Evolutionary conservation across 2,888 invertebrate species (phyloP).

Genomic region (Hyposoter dolosus): DNA sequence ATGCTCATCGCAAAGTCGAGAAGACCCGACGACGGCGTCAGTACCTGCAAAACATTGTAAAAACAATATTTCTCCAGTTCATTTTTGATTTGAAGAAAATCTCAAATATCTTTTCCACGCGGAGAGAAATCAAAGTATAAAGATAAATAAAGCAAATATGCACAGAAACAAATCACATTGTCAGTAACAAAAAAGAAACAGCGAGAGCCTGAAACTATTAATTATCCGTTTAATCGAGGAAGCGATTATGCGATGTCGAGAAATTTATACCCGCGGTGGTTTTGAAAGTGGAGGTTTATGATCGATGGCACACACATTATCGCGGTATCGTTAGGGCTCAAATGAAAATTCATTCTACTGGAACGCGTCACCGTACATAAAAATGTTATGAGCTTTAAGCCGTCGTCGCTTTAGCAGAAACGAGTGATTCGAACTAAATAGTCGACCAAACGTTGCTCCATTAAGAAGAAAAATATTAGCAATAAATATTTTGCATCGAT

Average conservation of each 20-base stretch:
- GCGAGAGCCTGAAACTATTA: constrained; percentile 34
- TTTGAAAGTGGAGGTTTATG: constrained; percentile 43
- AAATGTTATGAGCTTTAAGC: constrained; percentile 42
- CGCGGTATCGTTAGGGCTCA: constrained; percentile 48
- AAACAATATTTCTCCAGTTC: neutral
- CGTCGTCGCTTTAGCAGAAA: constrained; percentile 32
- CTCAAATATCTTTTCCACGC: neutral
- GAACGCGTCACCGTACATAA: constrained; percentile 14
- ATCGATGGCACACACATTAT: constrained; percentile 52
- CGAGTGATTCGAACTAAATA: neutral
- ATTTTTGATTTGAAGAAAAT: neutral
- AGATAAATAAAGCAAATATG: constrained; percentile 4
- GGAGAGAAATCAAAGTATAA: neutral
- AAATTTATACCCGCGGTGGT: constrained; percentile 44
- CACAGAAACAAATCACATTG: neutral
- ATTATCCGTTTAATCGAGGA: constrained; percentile 19
- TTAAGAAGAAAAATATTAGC: neutral
- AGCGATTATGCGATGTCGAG: constrained; percentile 34
- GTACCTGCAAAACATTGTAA: constrained; percentile 87
- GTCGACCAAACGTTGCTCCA: neutral
- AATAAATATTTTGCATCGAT: neutral
- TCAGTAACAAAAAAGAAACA: neutral
- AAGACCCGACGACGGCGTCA: constrained; percentile 95
- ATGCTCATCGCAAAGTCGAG: constrained; percentile 96
- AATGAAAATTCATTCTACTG: constrained; percentile 53